Base-by-base conservation (phyloP, 2,113 vertebrate genomes). In the Thomomys bottae region DNA sequence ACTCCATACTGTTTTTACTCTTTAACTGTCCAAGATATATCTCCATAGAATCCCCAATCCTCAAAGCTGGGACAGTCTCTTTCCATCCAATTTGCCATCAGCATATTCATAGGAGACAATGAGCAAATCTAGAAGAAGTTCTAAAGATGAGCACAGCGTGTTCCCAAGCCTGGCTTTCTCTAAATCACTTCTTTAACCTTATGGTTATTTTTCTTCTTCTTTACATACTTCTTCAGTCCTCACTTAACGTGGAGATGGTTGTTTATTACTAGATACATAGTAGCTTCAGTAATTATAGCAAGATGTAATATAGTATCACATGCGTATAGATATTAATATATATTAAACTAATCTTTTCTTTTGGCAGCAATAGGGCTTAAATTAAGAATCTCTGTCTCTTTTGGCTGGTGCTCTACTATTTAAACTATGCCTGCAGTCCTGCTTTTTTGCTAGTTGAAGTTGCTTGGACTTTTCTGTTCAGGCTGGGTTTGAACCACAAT, bases 191-290 rank as follows among this genome's bases (percentile, higher is more conserved):
- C 49, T 54, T 49, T 90, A 72, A 75, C 10, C 6, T 70, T 73
- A 73, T 8, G 23, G 32, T 72, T 87, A 57, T 28, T 9, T 81
- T 36, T 45, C 64, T 30, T 30, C 5, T 57, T 7, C 10, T 18
- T 72, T 30, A 81, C 5, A 64, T 40, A 91, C 57, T 61, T 42
- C 23, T 94, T 83, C 21, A 73, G 34, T 42, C 26, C 84, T 72
- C 36, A 57, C 32, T 81, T 84, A 63, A 54, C 42, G 80, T 87
- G 36, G 34, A 91, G 54, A 40, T 63, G 68, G 30, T 73, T 36
- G 68, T 84, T 95, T 93, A 32, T n/a, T 61, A 79, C 20, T 84
- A 61, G 49, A 30, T 18, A 57, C 21, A 67, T 91, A 87, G 30
- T 61, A 85, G 42, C 9, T 17, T 57, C 54, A 89, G 66, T 49